Percentiles rank a stretch among this genome's conserved stretches.
Evolutionary conservation across 2,888 invertebrate species (phyloP).

Genomic region (Pecten maximus): DNA sequence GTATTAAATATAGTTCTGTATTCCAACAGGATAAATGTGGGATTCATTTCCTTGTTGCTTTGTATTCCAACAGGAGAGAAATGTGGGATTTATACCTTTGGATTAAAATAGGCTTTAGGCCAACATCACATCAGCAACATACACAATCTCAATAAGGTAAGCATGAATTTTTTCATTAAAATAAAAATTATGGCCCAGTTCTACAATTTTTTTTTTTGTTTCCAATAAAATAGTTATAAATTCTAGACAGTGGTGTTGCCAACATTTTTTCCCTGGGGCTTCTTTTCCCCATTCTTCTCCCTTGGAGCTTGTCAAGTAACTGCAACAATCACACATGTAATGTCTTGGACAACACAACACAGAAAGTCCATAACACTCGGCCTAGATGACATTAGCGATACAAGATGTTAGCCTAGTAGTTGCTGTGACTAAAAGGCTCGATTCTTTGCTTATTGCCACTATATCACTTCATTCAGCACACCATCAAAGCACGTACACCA

Average conservation of each 20-base stretch:
- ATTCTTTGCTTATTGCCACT: background rate
- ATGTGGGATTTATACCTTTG: background rate
- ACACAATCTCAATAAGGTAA: background rate
- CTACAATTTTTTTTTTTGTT: background rate
- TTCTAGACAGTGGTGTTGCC: background rate
- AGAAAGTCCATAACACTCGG: constrained; percentile 12
- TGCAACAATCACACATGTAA: background rate
- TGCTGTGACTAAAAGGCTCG: background rate
- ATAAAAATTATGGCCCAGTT: background rate
- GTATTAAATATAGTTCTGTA: background rate
- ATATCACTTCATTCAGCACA: background rate
- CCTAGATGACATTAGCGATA: background rate
- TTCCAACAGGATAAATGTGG: background rate
- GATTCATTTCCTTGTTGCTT: background rate
- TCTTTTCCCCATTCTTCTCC: background rate
- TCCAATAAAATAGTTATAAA: background rate
- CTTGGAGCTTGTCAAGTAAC: background rate
- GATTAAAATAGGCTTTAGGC: background rate
- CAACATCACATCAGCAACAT: background rate
- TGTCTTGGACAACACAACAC: constrained; percentile 19
- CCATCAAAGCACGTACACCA: background rate
- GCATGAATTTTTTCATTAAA: background rate
- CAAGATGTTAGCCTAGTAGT: background rate
- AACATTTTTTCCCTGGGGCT: background rate
- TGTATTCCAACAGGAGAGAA: background rate